phyloP scores from a whole-genome alignment of 2,888 invertebrate genomes.

The Macrophya annulata region DNA sequence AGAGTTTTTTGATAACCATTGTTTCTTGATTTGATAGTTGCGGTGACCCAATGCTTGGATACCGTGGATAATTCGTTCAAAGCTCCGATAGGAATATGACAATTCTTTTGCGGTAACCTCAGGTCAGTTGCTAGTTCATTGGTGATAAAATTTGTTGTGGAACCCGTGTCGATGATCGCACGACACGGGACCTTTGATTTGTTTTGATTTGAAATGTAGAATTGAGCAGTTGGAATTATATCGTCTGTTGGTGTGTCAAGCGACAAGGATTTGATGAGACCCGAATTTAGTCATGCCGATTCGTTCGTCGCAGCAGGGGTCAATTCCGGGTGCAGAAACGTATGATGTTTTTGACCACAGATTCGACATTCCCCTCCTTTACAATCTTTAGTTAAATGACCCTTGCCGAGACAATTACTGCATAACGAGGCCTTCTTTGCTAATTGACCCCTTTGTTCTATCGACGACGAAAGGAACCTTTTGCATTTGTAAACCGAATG shows the following conservation, averaged over 20 bases:
- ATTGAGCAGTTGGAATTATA: conserved; percentile 55
- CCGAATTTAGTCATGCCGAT: conserved; percentile 32
- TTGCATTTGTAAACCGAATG: conserved; percentile 61
- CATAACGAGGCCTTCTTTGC: conserved; percentile 55
- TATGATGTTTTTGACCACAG: conserved; percentile 35
- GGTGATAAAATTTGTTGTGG: conserved; percentile 39
- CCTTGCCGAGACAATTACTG: conserved; percentile 54
- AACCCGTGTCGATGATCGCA: conserved; percentile 52
- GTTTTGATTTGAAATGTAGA: conserved; percentile 57
- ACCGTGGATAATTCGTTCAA: conserved; percentile 55
- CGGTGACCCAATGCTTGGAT: conserved; percentile 48
- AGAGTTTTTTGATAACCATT: conserved; percentile 56
- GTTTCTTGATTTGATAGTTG: conserved; percentile 54
- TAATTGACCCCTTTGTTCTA: conserved; percentile 51
- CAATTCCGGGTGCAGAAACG: conserved; percentile 5
- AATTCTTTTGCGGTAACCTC: conserved; percentile 34
- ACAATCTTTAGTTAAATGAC: conserved; percentile 19
- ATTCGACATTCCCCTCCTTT: background rate
- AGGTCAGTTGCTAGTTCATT: background rate
- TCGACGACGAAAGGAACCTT: conserved; percentile 52
- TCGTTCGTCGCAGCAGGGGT: background rate
- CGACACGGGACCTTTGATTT: conserved; percentile 4
- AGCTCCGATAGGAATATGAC: conserved; percentile 58
- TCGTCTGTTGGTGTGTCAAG: background rate
- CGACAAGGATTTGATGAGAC: conserved; percentile 2